These are phyloP conservation scores for Anoura caudifer DNA, from an alignment of 2,113 vertebrate genomes.

Conservation along the genomic window DNA sequence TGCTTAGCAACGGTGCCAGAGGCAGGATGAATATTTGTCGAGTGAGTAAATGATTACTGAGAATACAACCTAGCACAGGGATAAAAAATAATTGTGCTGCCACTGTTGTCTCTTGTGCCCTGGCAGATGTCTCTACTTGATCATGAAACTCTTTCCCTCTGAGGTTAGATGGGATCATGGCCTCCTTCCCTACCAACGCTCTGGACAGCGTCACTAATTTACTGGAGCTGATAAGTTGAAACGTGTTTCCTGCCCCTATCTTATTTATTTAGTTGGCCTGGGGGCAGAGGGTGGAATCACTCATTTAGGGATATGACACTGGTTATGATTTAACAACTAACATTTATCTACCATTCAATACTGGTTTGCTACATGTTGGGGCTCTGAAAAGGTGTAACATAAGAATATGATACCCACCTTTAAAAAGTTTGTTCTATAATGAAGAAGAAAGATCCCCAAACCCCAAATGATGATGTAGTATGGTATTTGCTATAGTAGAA, in stretches of 20 bases:
- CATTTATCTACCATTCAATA: background rate
- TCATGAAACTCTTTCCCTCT: background rate
- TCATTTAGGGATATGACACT: background rate
- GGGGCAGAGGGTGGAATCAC: background rate
- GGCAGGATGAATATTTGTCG: conserved; percentile 34
- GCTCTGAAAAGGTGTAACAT: background rate
- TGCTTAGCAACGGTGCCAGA: conserved; percentile 2
- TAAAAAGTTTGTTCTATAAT: background rate
- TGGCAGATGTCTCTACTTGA: background rate
- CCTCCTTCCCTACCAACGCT: background rate
- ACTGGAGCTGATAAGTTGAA: background rate
- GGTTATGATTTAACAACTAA: background rate
- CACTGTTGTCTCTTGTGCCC: background rate
- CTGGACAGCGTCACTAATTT: background rate
- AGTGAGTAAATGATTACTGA: conserved; percentile 32
- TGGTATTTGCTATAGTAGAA: background rate
- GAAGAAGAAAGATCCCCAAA: background rate
- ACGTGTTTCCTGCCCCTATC: background rate
- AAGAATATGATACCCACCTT: background rate
- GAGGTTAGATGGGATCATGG: background rate
- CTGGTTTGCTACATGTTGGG: background rate
- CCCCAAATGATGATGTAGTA: background rate
- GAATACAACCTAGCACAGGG: background rate
- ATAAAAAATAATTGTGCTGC: background rate
- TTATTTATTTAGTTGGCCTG: background rate